Conservation (phyloP, 2,888 invertebrate species). For the Drosophila anomelani region DNA sequence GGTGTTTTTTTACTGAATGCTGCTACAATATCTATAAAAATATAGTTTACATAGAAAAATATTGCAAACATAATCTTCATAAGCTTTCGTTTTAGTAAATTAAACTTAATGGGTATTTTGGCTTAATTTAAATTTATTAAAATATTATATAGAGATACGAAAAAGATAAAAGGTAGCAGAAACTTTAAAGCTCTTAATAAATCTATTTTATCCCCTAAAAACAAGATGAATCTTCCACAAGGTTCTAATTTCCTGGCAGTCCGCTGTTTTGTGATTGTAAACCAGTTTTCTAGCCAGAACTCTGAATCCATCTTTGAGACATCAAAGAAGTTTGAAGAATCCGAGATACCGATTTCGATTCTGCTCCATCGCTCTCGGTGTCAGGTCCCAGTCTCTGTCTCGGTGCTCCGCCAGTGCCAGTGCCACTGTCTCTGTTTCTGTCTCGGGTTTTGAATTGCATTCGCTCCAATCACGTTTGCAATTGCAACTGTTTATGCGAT, state of each 20-base stretch:
- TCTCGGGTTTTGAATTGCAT: constrained; percentile 23
- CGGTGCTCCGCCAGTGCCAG: constrained; percentile 8
- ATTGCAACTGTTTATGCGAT: constrained; percentile 66
- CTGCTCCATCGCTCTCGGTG: constrained; percentile 5
- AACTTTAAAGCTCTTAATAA: neutral
- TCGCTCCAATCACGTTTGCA: constrained; percentile 73
- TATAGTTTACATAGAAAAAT: too few relatives aligned
- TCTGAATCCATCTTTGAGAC: constrained; percentile 66
- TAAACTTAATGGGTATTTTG: too few relatives aligned
- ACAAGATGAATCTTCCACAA: neutral
- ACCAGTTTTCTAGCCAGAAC: constrained; percentile 36
- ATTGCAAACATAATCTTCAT: too few relatives aligned
- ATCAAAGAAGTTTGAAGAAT: constrained; percentile 19
- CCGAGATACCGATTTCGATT: constrained; percentile 28
- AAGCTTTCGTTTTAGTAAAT: too few relatives aligned
- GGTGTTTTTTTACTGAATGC: neutral
- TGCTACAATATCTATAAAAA: too few relatives aligned
- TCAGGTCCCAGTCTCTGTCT: constrained; percentile 9
- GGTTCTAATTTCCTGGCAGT: constrained; percentile 10
- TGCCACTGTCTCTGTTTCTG: constrained; percentile 10
- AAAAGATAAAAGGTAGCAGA: too few relatives aligned
- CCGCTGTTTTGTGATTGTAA: constrained; percentile 8
- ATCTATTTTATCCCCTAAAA: too few relatives aligned
- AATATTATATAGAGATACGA: too few relatives aligned
- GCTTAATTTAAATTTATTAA: too few relatives aligned